Conservation (phyloP, 2,113 vertebrate species). For the Pelecanoides urinatrix region DNA sequence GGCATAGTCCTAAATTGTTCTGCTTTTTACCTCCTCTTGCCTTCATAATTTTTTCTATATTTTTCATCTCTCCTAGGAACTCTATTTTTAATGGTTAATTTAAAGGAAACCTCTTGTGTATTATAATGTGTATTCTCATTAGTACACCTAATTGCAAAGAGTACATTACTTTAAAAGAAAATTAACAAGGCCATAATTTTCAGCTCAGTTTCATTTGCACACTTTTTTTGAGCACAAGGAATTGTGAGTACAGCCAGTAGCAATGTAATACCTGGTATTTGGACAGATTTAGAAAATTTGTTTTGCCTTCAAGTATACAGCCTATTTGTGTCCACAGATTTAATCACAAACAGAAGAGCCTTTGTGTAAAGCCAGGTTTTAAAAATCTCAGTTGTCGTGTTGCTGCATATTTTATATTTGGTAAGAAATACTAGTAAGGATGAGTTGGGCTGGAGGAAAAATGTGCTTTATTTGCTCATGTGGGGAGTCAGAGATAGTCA, state of each 20-base stretch:
- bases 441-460: neutral
- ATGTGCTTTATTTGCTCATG: neutral
- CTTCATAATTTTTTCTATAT: neutral
- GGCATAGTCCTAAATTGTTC: neutral
- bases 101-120: neutral
- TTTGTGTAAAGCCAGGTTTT: neutral
- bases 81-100: neutral
- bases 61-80: neutral
- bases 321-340: neutral
- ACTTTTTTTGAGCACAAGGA: neutral
- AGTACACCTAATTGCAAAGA: neutral
- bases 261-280: neutral
- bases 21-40: neutral
- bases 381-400: neutral
- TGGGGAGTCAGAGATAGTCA: neutral
- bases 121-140: neutral
- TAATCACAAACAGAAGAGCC: neutral
- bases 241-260: neutral
- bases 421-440: neutral
- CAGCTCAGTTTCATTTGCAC: neutral
- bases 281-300: neutral
- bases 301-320: neutral
- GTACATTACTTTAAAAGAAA: neutral
- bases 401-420: neutral
- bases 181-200: neutral